phyloP scores from a whole-genome alignment of 2,888 invertebrate genomes.

The Lasioglossum lativentre region DNA sequence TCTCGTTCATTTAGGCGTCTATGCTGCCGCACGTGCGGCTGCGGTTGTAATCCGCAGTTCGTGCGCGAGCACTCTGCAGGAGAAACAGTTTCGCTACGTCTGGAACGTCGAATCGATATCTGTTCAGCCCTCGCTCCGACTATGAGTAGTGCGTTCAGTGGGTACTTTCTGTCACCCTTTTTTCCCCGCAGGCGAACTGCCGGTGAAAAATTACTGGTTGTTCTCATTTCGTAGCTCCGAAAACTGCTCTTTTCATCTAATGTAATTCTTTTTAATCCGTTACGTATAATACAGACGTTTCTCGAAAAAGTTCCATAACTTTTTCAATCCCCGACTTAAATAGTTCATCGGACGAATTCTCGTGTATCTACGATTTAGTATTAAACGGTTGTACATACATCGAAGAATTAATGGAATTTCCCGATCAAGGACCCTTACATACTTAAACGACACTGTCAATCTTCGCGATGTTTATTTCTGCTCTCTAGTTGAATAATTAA shows the following conservation, averaged over 20 bases:
- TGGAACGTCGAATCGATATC: slow-evolving; percentile 54
- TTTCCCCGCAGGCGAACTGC: slow-evolving; percentile 1
- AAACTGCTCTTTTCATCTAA: too few species aligned
- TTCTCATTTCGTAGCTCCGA: not conserved
- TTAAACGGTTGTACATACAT: not conserved
- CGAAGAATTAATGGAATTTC: not conserved
- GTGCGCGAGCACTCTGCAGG: slow-evolving; percentile 21
- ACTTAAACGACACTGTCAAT: not conserved
- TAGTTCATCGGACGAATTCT: not conserved
- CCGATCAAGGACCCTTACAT: not conserved
- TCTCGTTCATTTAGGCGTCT: slow-evolving; percentile 44
- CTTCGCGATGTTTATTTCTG: not conserved
- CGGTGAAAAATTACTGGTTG: not conserved
- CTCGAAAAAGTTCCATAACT: too few species aligned
- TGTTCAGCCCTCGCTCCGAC: slow-evolving; percentile 24
- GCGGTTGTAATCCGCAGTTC: slow-evolving; percentile 50
- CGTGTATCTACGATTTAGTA: not conserved
- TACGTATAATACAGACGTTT: too few species aligned
- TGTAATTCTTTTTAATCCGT: not conserved
- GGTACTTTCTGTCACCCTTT: slow-evolving; percentile 25
- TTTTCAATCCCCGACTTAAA: not conserved
- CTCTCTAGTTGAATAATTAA: not conserved
- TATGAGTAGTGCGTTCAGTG: slow-evolving; percentile 20
- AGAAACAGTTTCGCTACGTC: slow-evolving; percentile 35
- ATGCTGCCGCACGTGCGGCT: slow-evolving; percentile 37